phyloP scores from a whole-genome alignment of 2,113 vertebrate species.

The Pangasianodon hypophthalmus region DNA sequence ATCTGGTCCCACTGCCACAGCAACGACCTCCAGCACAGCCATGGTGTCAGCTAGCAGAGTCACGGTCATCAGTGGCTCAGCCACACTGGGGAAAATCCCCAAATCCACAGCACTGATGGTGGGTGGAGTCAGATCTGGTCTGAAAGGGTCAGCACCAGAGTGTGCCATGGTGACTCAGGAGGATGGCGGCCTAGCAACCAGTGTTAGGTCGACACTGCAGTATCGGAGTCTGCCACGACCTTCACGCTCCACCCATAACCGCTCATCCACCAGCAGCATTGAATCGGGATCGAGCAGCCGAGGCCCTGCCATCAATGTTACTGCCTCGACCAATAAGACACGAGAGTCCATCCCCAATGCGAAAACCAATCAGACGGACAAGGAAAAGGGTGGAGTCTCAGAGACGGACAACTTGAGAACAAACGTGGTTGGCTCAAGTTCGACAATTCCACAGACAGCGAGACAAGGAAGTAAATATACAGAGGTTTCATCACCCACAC shows the following conservation, averaged over 20 bases:
- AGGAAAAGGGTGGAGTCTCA: slow-evolving; percentile 92
- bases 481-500: slow-evolving; percentile 93
- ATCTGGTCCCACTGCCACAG: not conserved
- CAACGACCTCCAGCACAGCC: slow-evolving; percentile 73
- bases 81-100: slow-evolving; percentile 95
- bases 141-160: slow-evolving; percentile 79
- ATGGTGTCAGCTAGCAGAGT: slow-evolving; percentile 92
- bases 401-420: slow-evolving; percentile 84
- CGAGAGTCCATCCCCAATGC: slow-evolving; percentile 76
- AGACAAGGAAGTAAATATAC: slow-evolving; percentile 85
- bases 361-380: slow-evolving; percentile 90
- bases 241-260: slow-evolving; percentile 89
- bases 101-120: slow-evolving; percentile 82
- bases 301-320: slow-evolving; percentile 56
- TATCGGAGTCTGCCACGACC: slow-evolving; percentile 95
- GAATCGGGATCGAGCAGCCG: slow-evolving; percentile 88
- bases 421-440: slow-evolving; percentile 75
- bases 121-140: slow-evolving; percentile 69
- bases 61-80: slow-evolving; percentile 92
- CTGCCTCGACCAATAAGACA: slow-evolving; percentile 73
- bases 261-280: slow-evolving; percentile 97
- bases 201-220: slow-evolving; percentile 89
- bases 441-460: slow-evolving; percentile 74
- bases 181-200: slow-evolving; percentile 85
- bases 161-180: slow-evolving; percentile 83